phyloP scores from a whole-genome alignment of 2,888 invertebrate genomes.

The Quadroppia sp. region DNA sequence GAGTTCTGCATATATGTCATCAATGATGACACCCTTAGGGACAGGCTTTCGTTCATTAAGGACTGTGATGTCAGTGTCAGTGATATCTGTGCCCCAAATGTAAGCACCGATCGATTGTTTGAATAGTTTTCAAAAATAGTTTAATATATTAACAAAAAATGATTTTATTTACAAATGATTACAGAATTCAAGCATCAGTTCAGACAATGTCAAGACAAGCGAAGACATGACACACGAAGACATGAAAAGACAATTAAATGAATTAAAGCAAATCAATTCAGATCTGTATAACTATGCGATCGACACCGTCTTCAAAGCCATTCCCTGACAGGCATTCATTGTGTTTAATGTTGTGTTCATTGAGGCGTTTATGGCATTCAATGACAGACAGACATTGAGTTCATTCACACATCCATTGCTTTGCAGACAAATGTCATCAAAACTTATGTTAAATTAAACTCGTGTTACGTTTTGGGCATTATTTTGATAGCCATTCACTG shows the following conservation, averaged over 20 bases:
- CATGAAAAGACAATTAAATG: neutral
- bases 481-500: slow-evolving; percentile 18
- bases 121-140: neutral
- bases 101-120: neutral
- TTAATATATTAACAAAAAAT: neutral
- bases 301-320: slow-evolving; percentile 18
- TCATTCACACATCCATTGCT: slow-evolving; percentile 5
- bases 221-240: neutral
- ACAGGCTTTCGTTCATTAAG: neutral
- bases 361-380: slow-evolving; percentile 4
- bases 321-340: neutral
- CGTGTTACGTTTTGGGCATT: slow-evolving; percentile 26
- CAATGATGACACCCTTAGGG: neutral
- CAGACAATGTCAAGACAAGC: neutral
- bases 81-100: neutral
- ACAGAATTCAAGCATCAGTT: slow-evolving; percentile 19
- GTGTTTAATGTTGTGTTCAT: neutral
- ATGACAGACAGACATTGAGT: neutral
- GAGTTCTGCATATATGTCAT: neutral
- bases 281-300: slow-evolving; percentile 10
- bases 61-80: neutral
- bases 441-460: slow-evolving; percentile 11
- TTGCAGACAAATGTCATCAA: neutral
- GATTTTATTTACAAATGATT: slow-evolving; percentile 17
- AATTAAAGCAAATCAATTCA: slow-evolving; percentile 11